Evolutionary conservation across 2,113 vertebrate species (phyloP), one percentile per base, ranked within the genome.

Genomic region (Ascaphus truei): DNA sequence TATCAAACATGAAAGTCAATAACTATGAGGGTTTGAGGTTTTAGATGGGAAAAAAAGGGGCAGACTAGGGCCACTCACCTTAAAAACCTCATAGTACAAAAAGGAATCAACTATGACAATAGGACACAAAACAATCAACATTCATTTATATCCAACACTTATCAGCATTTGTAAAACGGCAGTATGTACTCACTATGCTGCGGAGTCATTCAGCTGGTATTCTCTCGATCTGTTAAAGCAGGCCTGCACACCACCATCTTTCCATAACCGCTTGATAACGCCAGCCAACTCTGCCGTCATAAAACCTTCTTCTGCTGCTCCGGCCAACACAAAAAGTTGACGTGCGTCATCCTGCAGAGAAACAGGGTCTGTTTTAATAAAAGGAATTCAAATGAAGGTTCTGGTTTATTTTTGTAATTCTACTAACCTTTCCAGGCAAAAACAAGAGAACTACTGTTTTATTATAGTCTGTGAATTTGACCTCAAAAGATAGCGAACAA

Each of bases 191-290:
- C 86, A 99, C 97, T 99, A 99, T 48, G 97, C 95, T 18, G 97
- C 96, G 10, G 97, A 99, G 79, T 99, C 97, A 80, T 98, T 99
- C 68, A 99, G 94, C 80, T 99, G 97, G 81, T 99, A 99, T 66
- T 99, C 97, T 47, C 97, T 92, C 47, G 97, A 99, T 81, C 97
- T 93, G 79, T 90, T 91, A 88, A 99, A 98, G 83, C 96, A 98
- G 69, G 93, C 92, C 72, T 98, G 95, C 13, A 99, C 97, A 6
- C 97, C 97, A 3, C 83, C 86, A 62, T 99, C 97, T 83, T 92
- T 96, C 97, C 97, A 99, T 55, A 99, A 84, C 29, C 96, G 90
- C 82, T 95, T 96, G 73, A 99, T 98, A 79, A 99, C 96, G 11
- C 95, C 96, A 1, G 96, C 95, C 74, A 99, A 92, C 77, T 99